Conservation (phyloP, 2,888 invertebrate species). For the Dastarcus helophoroides region DNA sequence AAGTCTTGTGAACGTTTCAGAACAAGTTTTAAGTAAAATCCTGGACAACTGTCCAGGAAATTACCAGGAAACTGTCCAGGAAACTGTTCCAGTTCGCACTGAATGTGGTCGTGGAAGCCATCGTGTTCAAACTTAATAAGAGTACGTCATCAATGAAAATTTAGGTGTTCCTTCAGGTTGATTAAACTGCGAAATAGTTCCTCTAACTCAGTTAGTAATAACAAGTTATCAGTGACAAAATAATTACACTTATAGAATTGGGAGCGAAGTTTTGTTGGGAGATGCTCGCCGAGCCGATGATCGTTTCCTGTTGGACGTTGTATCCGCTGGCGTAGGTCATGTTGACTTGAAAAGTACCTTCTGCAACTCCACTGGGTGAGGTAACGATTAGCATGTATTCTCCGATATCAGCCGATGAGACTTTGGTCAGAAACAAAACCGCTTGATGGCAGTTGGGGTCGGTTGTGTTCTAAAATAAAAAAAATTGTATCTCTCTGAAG, state of each 20-base stretch:
- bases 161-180: no score
- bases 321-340: conserved; percentile 42
- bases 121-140: no score
- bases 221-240: conserved; percentile 28
- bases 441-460: conserved; percentile 48
- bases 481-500: no score
- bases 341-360: conserved; percentile 51
- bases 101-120: no score
- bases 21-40: no score
- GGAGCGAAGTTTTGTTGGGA: conserved; percentile 19
- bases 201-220: conserved; percentile 32
- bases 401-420: conserved; percentile 47
- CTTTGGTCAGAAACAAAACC: conserved; percentile 45
- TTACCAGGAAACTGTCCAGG: no score
- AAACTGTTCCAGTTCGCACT: no score
- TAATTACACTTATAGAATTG: conserved; percentile 30
- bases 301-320: conserved; percentile 22
- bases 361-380: conserved; percentile 49
- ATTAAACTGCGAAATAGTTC: conserved; percentile 12
- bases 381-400: conserved; percentile 53
- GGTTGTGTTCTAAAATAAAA: conserved; percentile 41
- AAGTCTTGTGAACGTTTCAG: no score
- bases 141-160: no score
- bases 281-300: conserved; percentile 19
- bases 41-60: no score